Base-by-base conservation (phyloP, 2,888 invertebrate genomes). In the Lasioglossum leucozonium region DNA sequence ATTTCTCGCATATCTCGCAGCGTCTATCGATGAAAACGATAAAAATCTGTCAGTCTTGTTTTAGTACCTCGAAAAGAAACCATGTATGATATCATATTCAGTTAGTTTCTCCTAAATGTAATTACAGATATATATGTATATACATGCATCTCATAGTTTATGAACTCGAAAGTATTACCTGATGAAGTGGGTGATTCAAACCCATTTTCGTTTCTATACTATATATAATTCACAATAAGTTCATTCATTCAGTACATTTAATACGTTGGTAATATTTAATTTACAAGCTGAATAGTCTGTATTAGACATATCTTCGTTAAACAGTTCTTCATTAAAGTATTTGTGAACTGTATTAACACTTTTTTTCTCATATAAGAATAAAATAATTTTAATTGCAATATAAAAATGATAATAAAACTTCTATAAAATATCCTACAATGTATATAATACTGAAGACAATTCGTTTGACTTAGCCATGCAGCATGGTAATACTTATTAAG, bases 1-100 rank as follows among this genome's bases (percentile, higher is more conserved):
- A 69, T 65, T 0, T 51, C 13, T 65, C 71, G 26, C 6, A 69
- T 47, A 75, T 13, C 37, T 65, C 37, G 44, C 73, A 74, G n/a
- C 13, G 72, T 47, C 65, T 83, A 79, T 6, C 4, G n/a, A 78
- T 58, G 18, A 72, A 81, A 78, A 84, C 76, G 58, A 80, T 58
- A 77, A 72, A 76, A 80, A 47, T 30, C 72, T 72, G 75, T 85
- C 86, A 87, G 86, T 87, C 85, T 85, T 85, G 30, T 76, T 79
- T 78, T 73, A 76, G 67, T 79, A 72, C 78, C 10, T 79, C 65
- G 69, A 71, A 85, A 85, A 3, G n/a, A 81, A 84, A 76, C 75
- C 18, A 42, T 67, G 6, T 40, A 44, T 4, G 65, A 75, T 73
- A 69, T 67, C 72, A 76, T 74, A 51, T 71, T 72, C 22, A 30